Percentiles rank a stretch among this genome's conserved stretches.
Evolutionary conservation across 2,797 vertebrate genomes (phyloP).

Genomic region (Myripristis jacobus): DNA sequence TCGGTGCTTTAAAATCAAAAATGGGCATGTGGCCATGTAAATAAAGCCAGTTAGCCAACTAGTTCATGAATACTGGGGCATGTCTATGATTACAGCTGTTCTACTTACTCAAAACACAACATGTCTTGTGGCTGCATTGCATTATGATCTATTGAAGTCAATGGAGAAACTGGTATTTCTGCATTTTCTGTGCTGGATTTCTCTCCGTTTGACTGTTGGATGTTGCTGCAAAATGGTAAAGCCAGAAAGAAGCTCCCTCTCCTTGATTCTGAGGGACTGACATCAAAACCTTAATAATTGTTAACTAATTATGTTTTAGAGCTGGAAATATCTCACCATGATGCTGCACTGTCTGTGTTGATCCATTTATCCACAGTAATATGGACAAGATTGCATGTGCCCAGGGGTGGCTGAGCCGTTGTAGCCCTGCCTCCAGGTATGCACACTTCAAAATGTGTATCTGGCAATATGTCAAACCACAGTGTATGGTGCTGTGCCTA

Average conservation of each 20-base stretch:
- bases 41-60: no score
- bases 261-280: no score
- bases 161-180: background rate
- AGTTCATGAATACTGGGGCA: background rate
- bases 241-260: no score
- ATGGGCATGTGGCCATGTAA: no score
- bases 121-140: background rate
- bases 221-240: no score
- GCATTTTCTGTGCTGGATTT: no score
- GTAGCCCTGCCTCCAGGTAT: constrained; percentile 23
- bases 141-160: no score
- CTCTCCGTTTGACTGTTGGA: no score
- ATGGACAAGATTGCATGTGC: background rate
- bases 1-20: no score
- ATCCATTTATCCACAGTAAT: background rate
- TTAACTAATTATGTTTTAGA: constrained; percentile 27
- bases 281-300: constrained; percentile 4
- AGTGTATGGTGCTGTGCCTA: no score
- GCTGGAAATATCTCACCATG: no score
- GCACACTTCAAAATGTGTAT: constrained; percentile 14
- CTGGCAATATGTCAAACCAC: background rate
- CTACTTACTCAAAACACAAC: background rate
- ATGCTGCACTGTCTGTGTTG: no score
- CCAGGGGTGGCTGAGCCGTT: background rate
- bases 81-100: background rate